Evolutionary conservation across 2,888 invertebrate species (phyloP).

Genomic region (Caenorhabditis uteleia): DNA sequence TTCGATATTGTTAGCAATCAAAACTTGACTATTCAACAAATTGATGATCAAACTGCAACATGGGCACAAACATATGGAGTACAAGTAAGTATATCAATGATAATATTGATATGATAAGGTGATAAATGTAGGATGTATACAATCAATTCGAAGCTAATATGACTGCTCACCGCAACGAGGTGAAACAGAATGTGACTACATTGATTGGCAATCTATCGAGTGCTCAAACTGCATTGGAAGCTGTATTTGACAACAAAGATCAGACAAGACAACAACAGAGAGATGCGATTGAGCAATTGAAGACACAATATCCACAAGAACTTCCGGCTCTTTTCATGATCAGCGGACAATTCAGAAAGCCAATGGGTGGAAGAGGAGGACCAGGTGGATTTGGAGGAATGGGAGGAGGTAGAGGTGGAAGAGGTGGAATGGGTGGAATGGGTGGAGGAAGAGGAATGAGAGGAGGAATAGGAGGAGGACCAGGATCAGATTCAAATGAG

Average conservation of each 20-base stretch:
- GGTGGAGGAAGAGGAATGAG: conserved; percentile 1
- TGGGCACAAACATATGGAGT: conserved; percentile 41
- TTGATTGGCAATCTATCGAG: conserved; percentile 14
- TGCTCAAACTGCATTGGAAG: conserved; percentile 9
- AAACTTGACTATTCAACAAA: conserved; percentile 27
- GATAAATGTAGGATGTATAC: conserved; percentile 10
- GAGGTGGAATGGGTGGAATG: background rate
- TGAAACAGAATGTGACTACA: conserved; percentile 23
- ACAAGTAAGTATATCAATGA: conserved; percentile 16
- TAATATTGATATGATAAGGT: conserved; percentile 6
- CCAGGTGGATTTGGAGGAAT: background rate
- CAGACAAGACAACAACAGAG: conserved; percentile 1
- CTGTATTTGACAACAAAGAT: conserved; percentile 4
- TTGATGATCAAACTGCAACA: conserved; percentile 18
- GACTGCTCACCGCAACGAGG: conserved; percentile 5
- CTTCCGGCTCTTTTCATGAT: background rate
- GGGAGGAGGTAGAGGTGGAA: conserved; percentile 13
- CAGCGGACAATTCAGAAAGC: conserved; percentile 2
- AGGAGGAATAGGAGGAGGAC: background rate
- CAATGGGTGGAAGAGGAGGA: conserved; percentile 1
- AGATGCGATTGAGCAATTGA: background rate
- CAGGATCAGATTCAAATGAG: too few species aligned
- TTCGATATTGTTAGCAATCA: conserved; percentile 35
- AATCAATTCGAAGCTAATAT: conserved; percentile 14
- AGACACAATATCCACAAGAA: background rate